phyloP scores from a whole-genome alignment of 1,140 invertebrate genomes.

The Brachystomella parvula region DNA sequence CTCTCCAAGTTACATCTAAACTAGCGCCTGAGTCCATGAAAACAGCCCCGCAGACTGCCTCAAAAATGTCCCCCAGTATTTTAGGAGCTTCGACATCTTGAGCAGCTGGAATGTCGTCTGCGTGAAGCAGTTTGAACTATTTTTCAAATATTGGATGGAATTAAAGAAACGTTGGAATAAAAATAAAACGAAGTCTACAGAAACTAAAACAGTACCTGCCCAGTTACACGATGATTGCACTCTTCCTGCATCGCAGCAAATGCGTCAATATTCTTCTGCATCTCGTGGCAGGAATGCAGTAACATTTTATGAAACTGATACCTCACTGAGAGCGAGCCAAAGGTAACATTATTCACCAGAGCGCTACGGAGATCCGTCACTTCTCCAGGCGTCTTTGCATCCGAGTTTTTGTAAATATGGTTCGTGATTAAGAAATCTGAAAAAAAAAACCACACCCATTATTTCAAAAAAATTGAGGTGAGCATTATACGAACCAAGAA shows the following conservation, averaged over 20 bases:
- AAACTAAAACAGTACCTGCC: conserved; percentile 28
- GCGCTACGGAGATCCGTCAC: conserved; percentile 87
- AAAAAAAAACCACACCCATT: not conserved
- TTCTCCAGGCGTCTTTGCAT: conserved; percentile 64
- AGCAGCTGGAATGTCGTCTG: conserved; percentile 45
- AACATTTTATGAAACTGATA: conserved; percentile 69
- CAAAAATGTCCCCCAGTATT: conserved; percentile 87
- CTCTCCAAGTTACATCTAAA: conserved; percentile 70
- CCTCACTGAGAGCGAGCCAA: conserved; percentile 80
- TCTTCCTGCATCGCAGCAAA: conserved; percentile 73
- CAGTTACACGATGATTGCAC: conserved; percentile 54
- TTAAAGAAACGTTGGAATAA: conserved; percentile 30
- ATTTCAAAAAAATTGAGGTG: conserved; percentile 6
- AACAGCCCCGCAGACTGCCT: conserved; percentile 83
- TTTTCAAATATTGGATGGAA: no score
- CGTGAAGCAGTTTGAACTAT: conserved; percentile 24
- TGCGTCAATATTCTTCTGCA: conserved; percentile 61
- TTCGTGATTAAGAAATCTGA: conserved; percentile 81
- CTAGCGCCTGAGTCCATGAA: conserved; percentile 76
- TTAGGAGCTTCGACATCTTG: conserved; percentile 85
- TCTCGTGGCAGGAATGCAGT: conserved; percentile 52
- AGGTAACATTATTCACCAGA: conserved; percentile 90
- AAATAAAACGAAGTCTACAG: conserved; percentile 15
- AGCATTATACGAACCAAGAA: conserved; percentile 52
- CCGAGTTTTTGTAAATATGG: conserved; percentile 69